Percentiles rank a stretch among this genome's conserved stretches.
phyloP scores from a whole-genome alignment of 30 jellyfish, hydroid and myxozoan species.

The Aurelia aurita region DNA sequence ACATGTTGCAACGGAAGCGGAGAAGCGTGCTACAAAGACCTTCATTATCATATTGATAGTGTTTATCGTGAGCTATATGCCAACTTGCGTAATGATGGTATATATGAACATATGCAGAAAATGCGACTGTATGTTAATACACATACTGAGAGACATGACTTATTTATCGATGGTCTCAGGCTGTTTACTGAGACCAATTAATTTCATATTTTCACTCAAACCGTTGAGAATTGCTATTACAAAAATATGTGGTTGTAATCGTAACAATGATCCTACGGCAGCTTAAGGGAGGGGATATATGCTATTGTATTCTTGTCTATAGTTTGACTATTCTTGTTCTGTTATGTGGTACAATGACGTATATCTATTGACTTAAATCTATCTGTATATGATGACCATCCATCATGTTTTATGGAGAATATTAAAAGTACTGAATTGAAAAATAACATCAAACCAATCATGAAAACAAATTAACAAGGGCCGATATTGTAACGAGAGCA shows the following conservation, averaged over 20 bases:
- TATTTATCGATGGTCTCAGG: slow-evolving; percentile 65
- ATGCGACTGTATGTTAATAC: slow-evolving; percentile 69
- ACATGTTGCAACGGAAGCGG: slow-evolving; percentile 45
- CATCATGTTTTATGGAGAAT: too few species aligned
- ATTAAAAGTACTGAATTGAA: too few species aligned
- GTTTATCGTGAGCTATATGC: slow-evolving; percentile 61
- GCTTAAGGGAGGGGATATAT: too few species aligned
- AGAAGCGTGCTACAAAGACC: slow-evolving; percentile 62
- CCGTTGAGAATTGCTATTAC: slow-evolving; percentile 32
- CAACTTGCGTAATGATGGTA: slow-evolving; percentile 65
- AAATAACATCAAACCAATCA: too few species aligned
- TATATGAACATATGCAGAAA: slow-evolving; percentile 67
- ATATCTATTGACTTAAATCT: too few species aligned
- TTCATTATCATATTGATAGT: slow-evolving; percentile 56
- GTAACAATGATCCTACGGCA: too few species aligned
- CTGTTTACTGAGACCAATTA: slow-evolving; percentile 61
- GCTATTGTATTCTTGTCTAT: too few species aligned
- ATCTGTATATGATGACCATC: too few species aligned
- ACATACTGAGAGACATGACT: slow-evolving; percentile 68
- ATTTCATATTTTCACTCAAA: slow-evolving; percentile 40
- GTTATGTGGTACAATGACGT: too few species aligned
- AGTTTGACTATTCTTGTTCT: too few species aligned
- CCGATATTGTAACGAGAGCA: too few species aligned
- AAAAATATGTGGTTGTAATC: not conserved
- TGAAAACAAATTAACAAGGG: too few species aligned